Conservation (phyloP, 2,797 vertebrate species). For the Sebastes paucispinis region DNA sequence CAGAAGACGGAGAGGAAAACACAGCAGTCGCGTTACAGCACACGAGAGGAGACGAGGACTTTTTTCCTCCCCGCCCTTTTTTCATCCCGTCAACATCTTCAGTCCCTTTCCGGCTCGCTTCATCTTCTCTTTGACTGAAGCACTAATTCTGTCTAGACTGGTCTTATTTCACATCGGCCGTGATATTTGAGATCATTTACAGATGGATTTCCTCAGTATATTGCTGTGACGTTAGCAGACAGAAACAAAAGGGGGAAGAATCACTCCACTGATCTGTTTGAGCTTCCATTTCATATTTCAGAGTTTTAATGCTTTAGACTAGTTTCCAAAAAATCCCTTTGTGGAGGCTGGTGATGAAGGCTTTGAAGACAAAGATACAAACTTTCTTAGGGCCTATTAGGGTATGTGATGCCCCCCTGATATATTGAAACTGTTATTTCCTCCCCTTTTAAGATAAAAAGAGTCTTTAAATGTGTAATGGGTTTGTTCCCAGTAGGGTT, state of each 20-base stretch:
- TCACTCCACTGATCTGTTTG: background rate
- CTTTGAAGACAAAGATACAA: background rate
- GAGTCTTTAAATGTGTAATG: background rate
- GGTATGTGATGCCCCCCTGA: background rate
- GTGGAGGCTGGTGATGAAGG: background rate
- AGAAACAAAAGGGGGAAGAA: constrained; percentile 8
- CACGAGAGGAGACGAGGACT: constrained; percentile 23
- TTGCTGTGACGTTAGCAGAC: constrained; percentile 18
- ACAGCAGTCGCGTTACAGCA: constrained; percentile 3
- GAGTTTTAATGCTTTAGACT: background rate
- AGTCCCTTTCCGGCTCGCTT: constrained; percentile 5
- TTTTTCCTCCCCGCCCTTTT: background rate
- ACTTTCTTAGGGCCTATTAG: background rate
- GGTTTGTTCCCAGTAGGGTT: background rate
- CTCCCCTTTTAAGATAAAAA: background rate
- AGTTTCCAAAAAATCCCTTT: background rate
- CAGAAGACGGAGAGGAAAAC: constrained; percentile 39
- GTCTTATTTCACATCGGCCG: constrained; percentile 21
- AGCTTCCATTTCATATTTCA: constrained; percentile 18
- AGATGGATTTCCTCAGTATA: constrained; percentile 5
- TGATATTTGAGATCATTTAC: constrained; percentile 40
- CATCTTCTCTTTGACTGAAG: constrained; percentile 20
- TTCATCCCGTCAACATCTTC: constrained; percentile 7
- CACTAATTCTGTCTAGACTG: constrained; percentile 19
- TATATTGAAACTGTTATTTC: background rate